Evolutionary conservation across 2,888 invertebrate genomes (phyloP), one percentile per base, ranked within the genome.

Genomic region (Drosophila recens): DNA sequence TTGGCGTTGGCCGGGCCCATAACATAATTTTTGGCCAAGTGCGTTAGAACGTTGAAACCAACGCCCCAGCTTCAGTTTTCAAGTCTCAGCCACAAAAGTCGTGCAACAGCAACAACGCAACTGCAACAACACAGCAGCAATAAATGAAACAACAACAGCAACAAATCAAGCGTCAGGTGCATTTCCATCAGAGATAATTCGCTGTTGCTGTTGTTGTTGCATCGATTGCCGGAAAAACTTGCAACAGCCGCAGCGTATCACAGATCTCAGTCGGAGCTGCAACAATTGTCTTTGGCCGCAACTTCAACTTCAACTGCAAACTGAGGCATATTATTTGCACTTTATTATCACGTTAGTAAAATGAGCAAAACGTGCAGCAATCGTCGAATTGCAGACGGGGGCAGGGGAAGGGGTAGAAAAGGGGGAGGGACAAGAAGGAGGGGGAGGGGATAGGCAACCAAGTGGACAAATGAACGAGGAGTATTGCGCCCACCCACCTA

Each of bases 261-360:
- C 79, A 62, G 45, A 85, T 83, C 83, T 66, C 45, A 51, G 70
- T 53, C 30, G 65, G 2, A 23, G 42, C 36, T 33, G 61, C 71
- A 69, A 73, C 85, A 82, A 83, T 84, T 83, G 82, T 79, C 80
- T 82, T 59, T 62, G 73, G 74, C 52, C 27, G 67, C 66, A 46
- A 62, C 67, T 40, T 67, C 68, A 75, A 79, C 58, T 58, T 64
- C 75, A 66, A 75, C 78, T 77, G 72, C 75, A 65, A 66, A 73
- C 81, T 86, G 73, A 90, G 84, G 86, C 91, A 91, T 92, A 91
- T 92, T 92, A 92, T 92, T 92, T 92, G 92, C 92, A 92, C 92
- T 92, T 92, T 92, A 92, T 92, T 92, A 92, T 91, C 92, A 90
- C 91, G 91, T 92, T 92, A 91, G 89, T 86, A 82, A 90, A 90